Percentiles rank a stretch among this genome's conserved stretches.
Conservation (phyloP, 2,888 invertebrate species). For the Eulithis testata region DNA sequence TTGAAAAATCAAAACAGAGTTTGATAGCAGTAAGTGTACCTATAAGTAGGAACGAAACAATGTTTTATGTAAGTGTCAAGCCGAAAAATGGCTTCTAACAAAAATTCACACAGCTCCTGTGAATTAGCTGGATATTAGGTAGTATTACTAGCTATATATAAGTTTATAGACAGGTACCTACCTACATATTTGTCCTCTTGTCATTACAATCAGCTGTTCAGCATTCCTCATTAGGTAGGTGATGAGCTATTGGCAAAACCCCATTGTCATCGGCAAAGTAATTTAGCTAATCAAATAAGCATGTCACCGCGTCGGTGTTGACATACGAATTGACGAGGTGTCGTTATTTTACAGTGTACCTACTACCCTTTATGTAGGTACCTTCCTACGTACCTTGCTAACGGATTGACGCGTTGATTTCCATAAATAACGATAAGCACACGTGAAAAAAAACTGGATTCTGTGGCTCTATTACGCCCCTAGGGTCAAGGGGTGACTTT, state of each 20-base stretch:
- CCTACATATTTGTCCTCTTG: not conserved
- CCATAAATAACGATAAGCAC: not conserved
- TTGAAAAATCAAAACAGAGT: too few species aligned
- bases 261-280: slow-evolving; percentile 17
- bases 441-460: not conserved
- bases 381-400: slow-evolving; percentile 14
- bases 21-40: too few species aligned
- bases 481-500: too few species aligned
- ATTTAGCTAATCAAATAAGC: slow-evolving; percentile 27
- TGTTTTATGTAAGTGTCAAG: too few species aligned
- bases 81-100: too few species aligned
- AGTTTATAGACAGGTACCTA: too few species aligned
- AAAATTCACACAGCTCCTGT: too few species aligned
- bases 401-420: slow-evolving; percentile 7
- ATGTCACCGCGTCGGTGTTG: slow-evolving; percentile 31
- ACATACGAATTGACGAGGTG: slow-evolving; percentile 32
- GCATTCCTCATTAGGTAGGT: not conserved
- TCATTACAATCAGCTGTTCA: not conserved
- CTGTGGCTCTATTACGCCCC: too few species aligned
- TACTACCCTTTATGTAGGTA: not conserved
- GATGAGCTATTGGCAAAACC: slow-evolving; percentile 16
- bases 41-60: too few species aligned
- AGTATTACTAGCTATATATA: too few species aligned
- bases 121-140: too few species aligned
- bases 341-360: slow-evolving; percentile 37